Evolutionary conservation across 1,140 invertebrate species (phyloP).

Genomic region (Akabosia matsudoensis): DNA sequence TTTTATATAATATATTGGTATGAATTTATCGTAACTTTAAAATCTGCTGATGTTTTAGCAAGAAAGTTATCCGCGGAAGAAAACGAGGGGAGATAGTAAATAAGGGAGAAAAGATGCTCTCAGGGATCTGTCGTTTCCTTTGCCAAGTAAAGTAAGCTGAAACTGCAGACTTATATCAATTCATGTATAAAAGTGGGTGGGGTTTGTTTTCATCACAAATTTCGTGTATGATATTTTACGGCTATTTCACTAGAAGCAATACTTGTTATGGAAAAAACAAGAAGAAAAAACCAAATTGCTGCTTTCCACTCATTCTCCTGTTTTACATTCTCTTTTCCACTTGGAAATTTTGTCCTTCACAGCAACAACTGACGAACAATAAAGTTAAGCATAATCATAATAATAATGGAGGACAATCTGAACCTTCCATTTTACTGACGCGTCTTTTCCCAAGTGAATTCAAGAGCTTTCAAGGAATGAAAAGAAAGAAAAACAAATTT

Average conservation of each 20-base stretch:
- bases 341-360: neutral
- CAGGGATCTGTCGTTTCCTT: neutral
- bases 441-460: neutral
- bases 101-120: neutral
- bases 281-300: neutral
- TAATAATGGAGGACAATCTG: conserved; percentile 14
- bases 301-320: neutral
- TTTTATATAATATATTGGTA: too few species aligned
- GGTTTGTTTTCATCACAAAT: neutral
- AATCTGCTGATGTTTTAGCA: neutral
- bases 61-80: neutral
- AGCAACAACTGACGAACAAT: neutral
- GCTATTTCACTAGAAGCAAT: neutral
- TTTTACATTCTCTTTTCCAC: neutral
- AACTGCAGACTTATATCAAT: too few species aligned
- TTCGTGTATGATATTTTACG: neutral
- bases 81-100: neutral
- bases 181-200: neutral
- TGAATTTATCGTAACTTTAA: neutral
- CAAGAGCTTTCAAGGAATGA: neutral
- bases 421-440: neutral
- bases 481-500: neutral
- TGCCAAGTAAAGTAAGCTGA: neutral
- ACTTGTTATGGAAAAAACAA: neutral
- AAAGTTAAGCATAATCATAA: conserved; percentile 9